Evolutionary conservation across 2,797 vertebrate genomes (phyloP).

Genomic region (Spheniscus humboldti): DNA sequence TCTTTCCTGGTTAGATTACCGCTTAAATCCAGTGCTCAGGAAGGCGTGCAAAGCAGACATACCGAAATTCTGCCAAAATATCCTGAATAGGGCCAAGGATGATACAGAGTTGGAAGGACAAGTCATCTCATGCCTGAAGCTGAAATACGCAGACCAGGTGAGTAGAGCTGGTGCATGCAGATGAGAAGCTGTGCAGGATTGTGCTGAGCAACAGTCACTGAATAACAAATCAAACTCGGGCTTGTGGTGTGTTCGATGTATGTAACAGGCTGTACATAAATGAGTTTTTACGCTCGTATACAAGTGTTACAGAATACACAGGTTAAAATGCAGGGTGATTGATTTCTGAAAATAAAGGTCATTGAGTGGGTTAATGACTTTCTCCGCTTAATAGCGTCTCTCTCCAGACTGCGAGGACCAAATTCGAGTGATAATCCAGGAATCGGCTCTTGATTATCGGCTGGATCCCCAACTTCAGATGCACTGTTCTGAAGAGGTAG

Average conservation of each 20-base stretch:
- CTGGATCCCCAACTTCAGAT: conserved; percentile 96
- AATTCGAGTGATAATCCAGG: conserved; percentile 93
- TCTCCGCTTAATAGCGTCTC: conserved; percentile 78
- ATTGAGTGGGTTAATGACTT: conserved; percentile 7
- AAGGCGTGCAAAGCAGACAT: conserved; percentile 98
- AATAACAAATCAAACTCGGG: background rate
- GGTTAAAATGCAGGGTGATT: background rate
- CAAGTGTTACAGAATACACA: background rate
- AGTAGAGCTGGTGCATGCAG: background rate
- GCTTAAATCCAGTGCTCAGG: conserved; percentile 90
- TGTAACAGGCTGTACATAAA: background rate
- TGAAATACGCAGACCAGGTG: conserved; percentile 97
- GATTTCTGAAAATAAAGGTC: background rate
- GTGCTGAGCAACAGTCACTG: fast-evolving
- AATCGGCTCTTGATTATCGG: conserved; percentile 94
- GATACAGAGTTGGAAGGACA: conserved; percentile 92
- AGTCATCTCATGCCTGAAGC: conserved; percentile 93
- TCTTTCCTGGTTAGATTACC: conserved; percentile 81
- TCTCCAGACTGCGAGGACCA: conserved; percentile 98
- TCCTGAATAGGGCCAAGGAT: conserved; percentile 88
- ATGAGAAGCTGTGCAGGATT: background rate
- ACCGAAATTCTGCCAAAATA: conserved; percentile 92
- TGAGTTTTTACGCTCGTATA: background rate
- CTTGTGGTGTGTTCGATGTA: fast-evolving
- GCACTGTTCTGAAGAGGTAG: conserved; percentile 92